phyloP scores from a whole-genome alignment of 2,888 invertebrate species.

The Bombylius major region DNA sequence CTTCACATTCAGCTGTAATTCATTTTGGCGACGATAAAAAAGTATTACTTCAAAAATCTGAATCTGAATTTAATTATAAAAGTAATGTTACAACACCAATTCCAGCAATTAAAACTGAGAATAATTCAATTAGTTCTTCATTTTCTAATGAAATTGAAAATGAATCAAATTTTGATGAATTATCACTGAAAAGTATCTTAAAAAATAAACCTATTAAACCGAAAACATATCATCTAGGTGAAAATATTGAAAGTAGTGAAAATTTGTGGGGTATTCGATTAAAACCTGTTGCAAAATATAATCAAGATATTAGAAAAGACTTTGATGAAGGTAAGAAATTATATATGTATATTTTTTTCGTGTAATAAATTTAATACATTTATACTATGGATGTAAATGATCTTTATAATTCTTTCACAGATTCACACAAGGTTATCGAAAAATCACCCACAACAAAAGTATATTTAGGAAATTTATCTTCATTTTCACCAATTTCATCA shows the following conservation, averaged over 20 bases:
- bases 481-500: not conserved
- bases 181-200: slow-evolving; percentile 53
- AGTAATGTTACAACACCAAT: slow-evolving; percentile 26
- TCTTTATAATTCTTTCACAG: not conserved
- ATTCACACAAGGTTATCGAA: not conserved
- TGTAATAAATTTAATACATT: slow-evolving; percentile 2
- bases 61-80: not conserved
- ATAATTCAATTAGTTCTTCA: not conserved
- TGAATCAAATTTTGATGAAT: slow-evolving; percentile 27
- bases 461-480: not conserved
- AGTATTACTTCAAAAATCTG: slow-evolving; percentile 14
- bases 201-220: slow-evolving; percentile 64
- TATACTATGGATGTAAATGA: slow-evolving; percentile 20
- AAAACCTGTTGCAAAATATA: slow-evolving; percentile 28
- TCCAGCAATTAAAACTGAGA: slow-evolving; percentile 16
- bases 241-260: slow-evolving; percentile 42
- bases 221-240: slow-evolving; percentile 60
- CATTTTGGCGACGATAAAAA: slow-evolving; percentile 47
- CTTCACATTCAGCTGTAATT: slow-evolving; percentile 34
- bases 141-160: slow-evolving; percentile 13
- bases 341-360: no score
- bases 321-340: no score
- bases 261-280: slow-evolving; percentile 42
- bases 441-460: not conserved
- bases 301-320: no score